Evolutionary conservation across 2,888 invertebrate species (phyloP).

Genomic region (Ceriagrion tenellum): DNA sequence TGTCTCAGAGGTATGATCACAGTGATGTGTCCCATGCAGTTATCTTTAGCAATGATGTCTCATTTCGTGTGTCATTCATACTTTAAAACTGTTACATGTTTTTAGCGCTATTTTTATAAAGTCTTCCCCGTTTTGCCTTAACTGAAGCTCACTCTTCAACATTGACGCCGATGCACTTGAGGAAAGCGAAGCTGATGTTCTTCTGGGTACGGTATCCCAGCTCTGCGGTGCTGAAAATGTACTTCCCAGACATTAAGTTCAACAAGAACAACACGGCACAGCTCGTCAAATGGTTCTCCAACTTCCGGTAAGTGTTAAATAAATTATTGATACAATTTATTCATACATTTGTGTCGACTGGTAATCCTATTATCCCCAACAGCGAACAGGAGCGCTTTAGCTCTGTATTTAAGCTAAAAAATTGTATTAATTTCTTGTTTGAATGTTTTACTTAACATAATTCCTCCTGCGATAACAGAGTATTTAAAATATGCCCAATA

Average conservation of each 20-base stretch:
- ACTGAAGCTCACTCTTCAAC: constrained; percentile 96
- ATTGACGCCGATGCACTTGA: constrained; percentile 99
- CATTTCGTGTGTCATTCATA: not conserved
- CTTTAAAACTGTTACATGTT: constrained; percentile 72
- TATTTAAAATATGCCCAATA: not conserved
- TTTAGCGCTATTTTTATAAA: constrained; percentile 78
- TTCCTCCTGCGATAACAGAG: not conserved
- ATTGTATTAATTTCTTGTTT: not conserved
- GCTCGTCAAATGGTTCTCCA: constrained; percentile 99
- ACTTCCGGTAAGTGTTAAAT: constrained; percentile 93
- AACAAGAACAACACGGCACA: constrained; percentile 99
- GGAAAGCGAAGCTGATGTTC: constrained; percentile 99
- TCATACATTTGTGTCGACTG: not conserved
- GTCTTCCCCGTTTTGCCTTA: constrained; percentile 73
- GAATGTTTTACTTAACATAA: not conserved
- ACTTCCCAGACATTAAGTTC: constrained; percentile 99
- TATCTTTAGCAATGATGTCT: not conserved
- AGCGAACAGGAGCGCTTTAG: not conserved
- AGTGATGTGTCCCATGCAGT: too few species aligned
- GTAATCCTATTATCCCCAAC: not conserved
- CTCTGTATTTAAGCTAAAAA: too few species aligned
- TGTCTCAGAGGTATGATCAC: too few species aligned
- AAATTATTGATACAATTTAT: constrained; percentile 65
- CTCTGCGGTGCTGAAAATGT: constrained; percentile 99
- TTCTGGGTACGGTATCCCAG: constrained; percentile 99